Evolutionary conservation across 2,113 vertebrate genomes (phyloP), one percentile per base, ranked within the genome.

Genomic region (Oreotrochilus melanogaster): DNA sequence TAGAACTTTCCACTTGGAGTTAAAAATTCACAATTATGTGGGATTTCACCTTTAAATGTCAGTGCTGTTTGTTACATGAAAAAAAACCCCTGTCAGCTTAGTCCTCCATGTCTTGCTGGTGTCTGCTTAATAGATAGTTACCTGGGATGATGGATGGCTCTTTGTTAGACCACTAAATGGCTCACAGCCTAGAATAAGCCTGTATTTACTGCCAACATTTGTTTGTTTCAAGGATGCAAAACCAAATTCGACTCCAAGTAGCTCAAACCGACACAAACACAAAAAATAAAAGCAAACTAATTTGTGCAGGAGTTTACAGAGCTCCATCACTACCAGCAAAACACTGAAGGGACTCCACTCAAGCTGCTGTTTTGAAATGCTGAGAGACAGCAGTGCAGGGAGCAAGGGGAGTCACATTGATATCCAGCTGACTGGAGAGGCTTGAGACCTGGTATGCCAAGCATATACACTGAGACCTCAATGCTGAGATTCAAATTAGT

Each of bases 41-140:
- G 54, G 93, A 97, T 95, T 96, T 96, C 94, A 97, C 95, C 96
- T 96, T 96, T 96, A 96, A 96, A 96, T 95, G 96, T 96, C 96
- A 97, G 88, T 95, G 95, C 92, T 96, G 96, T 96, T 97, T 96
- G 93, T 97, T 97, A 95, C 93, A 97, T 96, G 96, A 96, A 96
- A 89, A 95, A 81, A 95, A 95, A 78, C 0, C 73, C 86, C 95
- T 96, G 96, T 97, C 96, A 97, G 96, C 95, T 97, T 96, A 96
- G 96, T 84, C 95, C 83, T 97, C 96, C 94, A 94, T 79, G 94
- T 96, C 96, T 97, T 96, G 95, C 95, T 95, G 95, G 96, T 97
- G 96, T 95, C 95, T 97, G 95, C 94, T 96, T 96, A 97, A 97
- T 96, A 96, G 92, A 97, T 97, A 95, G 95, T 96, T 96, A 95